These are phyloP conservation scores for Neodiprion virginianus DNA, from an alignment of 1,140 invertebrate species.

Conservation along the genomic window DNA sequence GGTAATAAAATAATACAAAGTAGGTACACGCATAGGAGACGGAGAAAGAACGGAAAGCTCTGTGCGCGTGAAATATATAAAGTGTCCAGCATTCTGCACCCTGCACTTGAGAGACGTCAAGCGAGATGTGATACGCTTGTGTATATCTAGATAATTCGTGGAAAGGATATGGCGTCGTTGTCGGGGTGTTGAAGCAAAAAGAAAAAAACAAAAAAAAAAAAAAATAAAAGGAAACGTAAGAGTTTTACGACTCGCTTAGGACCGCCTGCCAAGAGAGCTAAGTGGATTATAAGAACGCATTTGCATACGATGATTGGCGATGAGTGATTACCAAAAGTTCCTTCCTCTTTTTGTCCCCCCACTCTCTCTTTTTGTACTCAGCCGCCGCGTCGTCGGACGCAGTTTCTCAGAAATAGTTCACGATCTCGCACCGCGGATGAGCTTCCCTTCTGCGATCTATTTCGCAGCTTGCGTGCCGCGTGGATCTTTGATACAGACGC, in stretches of 20 bases:
- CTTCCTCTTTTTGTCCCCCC: not conserved
- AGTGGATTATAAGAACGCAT: slow-evolving; percentile 7
- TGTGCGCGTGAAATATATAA: too few relatives aligned
- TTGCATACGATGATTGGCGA: slow-evolving; percentile 7
- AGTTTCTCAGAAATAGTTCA: not conserved
- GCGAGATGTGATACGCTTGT: too few relatives aligned
- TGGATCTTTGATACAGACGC: not conserved
- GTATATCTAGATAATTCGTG: not conserved
- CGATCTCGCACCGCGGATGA: too few relatives aligned
- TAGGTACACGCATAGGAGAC: too few relatives aligned
- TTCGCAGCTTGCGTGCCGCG: not conserved
- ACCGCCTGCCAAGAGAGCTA: not conserved
- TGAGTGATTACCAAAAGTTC: slow-evolving; percentile 7
- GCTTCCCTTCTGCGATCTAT: not conserved
- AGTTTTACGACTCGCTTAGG: not conserved
- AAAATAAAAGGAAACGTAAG: not conserved
- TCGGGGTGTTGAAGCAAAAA: too few relatives aligned
- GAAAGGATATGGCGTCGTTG: not conserved
- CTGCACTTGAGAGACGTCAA: too few relatives aligned
- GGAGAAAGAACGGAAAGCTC: too few relatives aligned
- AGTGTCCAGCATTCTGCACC: too few relatives aligned
- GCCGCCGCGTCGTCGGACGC: not conserved
- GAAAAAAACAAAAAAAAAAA: too few relatives aligned
- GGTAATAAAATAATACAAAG: too few relatives aligned
- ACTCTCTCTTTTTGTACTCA: not conserved